phyloP scores from a whole-genome alignment of 2,797 vertebrate genomes.

The Dendrocincla tyrannina region DNA sequence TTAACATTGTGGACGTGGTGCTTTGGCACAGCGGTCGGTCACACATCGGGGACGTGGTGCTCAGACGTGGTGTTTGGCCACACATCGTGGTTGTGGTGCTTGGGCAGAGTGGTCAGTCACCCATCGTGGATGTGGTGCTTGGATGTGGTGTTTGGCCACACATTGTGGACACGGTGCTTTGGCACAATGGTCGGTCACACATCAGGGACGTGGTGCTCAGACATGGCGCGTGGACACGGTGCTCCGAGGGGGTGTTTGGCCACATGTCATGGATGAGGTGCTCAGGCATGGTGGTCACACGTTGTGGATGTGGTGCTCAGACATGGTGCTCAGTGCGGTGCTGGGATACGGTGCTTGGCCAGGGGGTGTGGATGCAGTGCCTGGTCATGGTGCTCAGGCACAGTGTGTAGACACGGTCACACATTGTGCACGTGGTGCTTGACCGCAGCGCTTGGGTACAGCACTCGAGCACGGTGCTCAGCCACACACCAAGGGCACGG shows the following conservation, averaged over 20 bases:
- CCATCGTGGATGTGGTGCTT: neutral
- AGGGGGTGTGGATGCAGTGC: neutral
- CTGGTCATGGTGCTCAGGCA: accelerated
- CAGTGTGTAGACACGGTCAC: too few species aligned
- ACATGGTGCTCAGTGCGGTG: too few species aligned
- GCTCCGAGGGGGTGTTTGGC: neutral
- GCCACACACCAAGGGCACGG: accelerated
- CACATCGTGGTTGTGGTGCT: neutral
- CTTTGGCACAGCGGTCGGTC: too few species aligned
- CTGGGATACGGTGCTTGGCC: neutral
- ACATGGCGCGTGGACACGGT: neutral
- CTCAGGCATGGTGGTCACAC: neutral
- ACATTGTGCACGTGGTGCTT: neutral
- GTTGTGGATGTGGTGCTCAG: neutral
- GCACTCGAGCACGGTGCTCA: neutral
- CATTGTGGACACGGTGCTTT: neutral
- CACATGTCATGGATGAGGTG: neutral
- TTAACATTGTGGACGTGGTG: neutral
- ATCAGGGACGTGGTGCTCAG: neutral
- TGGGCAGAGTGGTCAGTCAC: accelerated
- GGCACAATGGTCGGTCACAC: neutral
- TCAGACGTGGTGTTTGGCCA: neutral
- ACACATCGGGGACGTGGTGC: neutral
- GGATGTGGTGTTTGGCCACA: neutral
- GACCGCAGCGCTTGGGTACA: neutral